phyloP scores from a whole-genome alignment of 2,113 vertebrate species.

The Nesoenas mayeri region DNA sequence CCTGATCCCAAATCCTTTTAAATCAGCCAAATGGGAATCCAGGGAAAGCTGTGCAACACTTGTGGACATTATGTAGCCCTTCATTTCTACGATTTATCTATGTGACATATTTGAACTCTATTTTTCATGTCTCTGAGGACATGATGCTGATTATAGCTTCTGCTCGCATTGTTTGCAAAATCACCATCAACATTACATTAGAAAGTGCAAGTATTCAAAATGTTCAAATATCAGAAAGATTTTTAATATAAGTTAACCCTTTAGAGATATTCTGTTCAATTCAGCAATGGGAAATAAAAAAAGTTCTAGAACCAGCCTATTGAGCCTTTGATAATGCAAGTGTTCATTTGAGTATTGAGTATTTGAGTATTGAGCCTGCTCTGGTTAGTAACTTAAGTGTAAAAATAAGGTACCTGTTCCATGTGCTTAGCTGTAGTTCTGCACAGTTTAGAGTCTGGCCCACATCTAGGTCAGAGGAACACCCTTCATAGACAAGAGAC shows the following conservation, averaged over 20 bases:
- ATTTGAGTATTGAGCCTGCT: background rate
- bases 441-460: background rate
- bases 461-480: background rate
- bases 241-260: background rate
- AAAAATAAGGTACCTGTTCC: background rate
- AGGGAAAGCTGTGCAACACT: background rate
- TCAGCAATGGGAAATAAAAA: background rate
- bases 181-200: background rate
- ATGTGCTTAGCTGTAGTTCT: background rate
- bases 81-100: background rate
- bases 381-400: background rate
- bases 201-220: background rate
- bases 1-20: background rate
- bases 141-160: background rate
- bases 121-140: background rate
- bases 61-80: background rate
- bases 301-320: background rate
- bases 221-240: background rate
- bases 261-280: background rate
- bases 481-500: background rate
- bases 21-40: background rate
- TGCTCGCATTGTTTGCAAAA: background rate
- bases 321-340: background rate
- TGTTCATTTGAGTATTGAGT: background rate
- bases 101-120: rapidly evolving